phyloP scores from a whole-genome alignment of 2,888 invertebrate species.

The Plagiodera versicolora region DNA sequence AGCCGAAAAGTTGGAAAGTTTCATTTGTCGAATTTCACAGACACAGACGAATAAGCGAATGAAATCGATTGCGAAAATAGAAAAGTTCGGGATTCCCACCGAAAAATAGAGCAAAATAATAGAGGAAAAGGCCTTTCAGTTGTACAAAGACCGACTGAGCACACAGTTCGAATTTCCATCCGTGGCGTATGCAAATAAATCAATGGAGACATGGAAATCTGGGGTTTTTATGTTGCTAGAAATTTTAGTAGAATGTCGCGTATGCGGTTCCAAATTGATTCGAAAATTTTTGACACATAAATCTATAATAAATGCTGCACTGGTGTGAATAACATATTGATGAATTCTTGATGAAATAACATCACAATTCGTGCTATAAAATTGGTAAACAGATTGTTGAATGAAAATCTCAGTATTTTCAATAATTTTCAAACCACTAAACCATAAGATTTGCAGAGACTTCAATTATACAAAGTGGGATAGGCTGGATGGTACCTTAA shows the following conservation, averaged over 20 bases:
- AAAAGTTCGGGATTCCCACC: slow-evolving; percentile 5
- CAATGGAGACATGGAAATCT: slow-evolving; percentile 16
- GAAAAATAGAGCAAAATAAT: slow-evolving; percentile 8
- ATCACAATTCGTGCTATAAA: too few relatives aligned
- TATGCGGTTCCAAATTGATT: background rate
- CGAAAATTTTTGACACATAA: background rate
- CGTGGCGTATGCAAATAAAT: slow-evolving; percentile 25
- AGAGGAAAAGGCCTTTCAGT: slow-evolving; percentile 8
- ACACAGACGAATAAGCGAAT: slow-evolving; percentile 6
- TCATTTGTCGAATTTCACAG: slow-evolving; percentile 11
- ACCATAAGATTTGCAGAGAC: too few relatives aligned
- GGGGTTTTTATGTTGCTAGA: slow-evolving; percentile 15
- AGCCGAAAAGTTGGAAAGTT: slow-evolving; percentile 5
- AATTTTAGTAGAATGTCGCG: slow-evolving; percentile 6
- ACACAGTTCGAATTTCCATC: slow-evolving; percentile 10
- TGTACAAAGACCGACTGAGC: slow-evolving; percentile 10
- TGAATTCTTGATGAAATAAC: too few relatives aligned
- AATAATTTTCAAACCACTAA: too few relatives aligned
- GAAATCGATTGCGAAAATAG: slow-evolving; percentile 11
- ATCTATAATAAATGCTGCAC: background rate
- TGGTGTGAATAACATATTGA: too few relatives aligned
- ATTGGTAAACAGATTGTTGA: too few relatives aligned
- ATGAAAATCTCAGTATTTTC: too few relatives aligned
- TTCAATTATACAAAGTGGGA: too few relatives aligned
- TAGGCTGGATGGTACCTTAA: too few relatives aligned